Conservation (phyloP, 2,888 invertebrate genomes). For the Archips xylosteana region DNA sequence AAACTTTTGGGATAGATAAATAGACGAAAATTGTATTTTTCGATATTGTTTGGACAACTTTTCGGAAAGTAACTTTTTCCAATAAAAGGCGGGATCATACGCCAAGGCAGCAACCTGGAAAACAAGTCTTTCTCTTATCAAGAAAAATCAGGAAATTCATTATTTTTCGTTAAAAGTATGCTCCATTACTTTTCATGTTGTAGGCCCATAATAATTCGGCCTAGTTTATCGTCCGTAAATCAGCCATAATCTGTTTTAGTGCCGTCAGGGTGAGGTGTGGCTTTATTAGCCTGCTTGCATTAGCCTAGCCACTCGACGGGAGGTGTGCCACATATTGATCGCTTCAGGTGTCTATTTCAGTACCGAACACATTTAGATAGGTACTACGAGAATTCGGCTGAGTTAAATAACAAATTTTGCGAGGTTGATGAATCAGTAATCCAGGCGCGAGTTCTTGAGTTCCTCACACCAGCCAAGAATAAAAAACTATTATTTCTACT, state of each 20-base stretch:
- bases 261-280: conserved; percentile 66
- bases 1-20: no score
- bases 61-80: no score
- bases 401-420: neutral
- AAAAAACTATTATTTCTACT: no score
- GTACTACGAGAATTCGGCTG: neutral
- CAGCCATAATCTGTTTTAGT: conserved; percentile 68
- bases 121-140: neutral
- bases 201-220: conserved; percentile 29
- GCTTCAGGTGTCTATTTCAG: conserved; percentile 52
- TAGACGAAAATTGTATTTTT: no score
- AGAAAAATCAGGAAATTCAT: conserved; percentile 6
- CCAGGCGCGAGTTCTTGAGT: neutral
- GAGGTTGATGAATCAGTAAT: neutral
- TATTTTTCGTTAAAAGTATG: conserved; percentile 19
- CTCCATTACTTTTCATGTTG: conserved; percentile 36
- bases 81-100: neutral
- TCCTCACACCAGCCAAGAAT: no score
- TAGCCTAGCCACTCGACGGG: conserved; percentile 59
- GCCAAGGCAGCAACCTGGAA: neutral
- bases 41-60: no score
- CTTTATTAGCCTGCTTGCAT: conserved; percentile 62
- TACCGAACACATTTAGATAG: conserved; percentile 7
- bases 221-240: conserved; percentile 49
- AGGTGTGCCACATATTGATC: conserved; percentile 70